These are phyloP conservation scores for Galaxea fascicularis DNA, from an alignment of 92 coral and sea anemone genomes.

Conservation along the genomic window DNA sequence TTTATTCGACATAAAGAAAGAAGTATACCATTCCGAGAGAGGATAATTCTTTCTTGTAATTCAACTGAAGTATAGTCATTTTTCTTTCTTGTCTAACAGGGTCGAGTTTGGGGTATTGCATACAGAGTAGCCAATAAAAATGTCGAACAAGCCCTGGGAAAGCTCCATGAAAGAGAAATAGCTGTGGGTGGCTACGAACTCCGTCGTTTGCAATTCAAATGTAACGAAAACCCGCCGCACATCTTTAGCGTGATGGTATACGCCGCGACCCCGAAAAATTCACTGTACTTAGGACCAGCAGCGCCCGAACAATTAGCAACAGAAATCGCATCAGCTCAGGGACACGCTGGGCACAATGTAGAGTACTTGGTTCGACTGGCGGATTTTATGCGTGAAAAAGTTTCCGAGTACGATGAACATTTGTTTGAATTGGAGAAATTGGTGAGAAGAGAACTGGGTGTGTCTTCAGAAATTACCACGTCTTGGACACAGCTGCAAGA, in stretches of 20 bases:
- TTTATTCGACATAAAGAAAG: too few relatives aligned
- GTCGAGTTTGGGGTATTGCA: constrained; percentile 91
- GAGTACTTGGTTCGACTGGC: constrained; percentile 89
- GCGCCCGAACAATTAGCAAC: constrained; percentile 72
- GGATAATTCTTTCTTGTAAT: too few relatives aligned
- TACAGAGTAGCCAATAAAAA: constrained; percentile 67
- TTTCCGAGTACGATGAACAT: constrained; percentile 77
- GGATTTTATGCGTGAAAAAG: constrained; percentile 86
- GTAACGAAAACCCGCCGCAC: constrained; percentile 33
- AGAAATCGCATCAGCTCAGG: constrained; percentile 80
- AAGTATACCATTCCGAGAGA: too few relatives aligned
- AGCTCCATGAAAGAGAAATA: constrained; percentile 82
- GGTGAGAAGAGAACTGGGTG: constrained; percentile 70
- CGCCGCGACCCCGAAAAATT: constrained; percentile 77
- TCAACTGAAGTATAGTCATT: too few relatives aligned
- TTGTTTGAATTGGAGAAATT: constrained; percentile 73
- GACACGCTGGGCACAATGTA: constrained; percentile 83
- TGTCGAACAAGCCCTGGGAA: constrained; percentile 68
- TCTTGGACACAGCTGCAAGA: constrained; percentile 68
- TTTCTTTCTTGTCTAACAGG: constrained; percentile 53
- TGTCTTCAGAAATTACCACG: constrained; percentile 48
- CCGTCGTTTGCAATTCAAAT: constrained; percentile 65
- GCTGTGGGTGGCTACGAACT: constrained; percentile 83
- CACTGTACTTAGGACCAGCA: constrained; percentile 83
- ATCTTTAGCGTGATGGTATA: constrained; percentile 69